Evolutionary conservation across 1,140 invertebrate species (phyloP), one percentile per base, ranked within the genome.

Genomic region (Pygmarrhopalites habei): DNA sequence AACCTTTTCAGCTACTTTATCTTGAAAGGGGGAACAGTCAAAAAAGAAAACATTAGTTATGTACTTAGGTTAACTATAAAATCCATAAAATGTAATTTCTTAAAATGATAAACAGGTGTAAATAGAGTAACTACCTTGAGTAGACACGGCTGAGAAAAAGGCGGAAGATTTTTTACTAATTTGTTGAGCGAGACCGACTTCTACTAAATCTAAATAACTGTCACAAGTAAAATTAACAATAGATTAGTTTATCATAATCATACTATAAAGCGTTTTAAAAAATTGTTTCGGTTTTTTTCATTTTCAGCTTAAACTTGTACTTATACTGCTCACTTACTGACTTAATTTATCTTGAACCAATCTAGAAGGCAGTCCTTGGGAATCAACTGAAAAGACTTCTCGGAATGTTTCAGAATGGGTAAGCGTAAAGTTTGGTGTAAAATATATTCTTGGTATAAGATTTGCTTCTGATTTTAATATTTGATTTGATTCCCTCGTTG

Each of bases 91-190:
- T n/a, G n/a, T n/a, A n/a, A n/a, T n/a, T n/a, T n/a, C n/a, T n/a
- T n/a, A n/a, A n/a, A n/a, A n/a, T n/a, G n/a, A n/a, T n/a, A n/a
- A n/a, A n/a, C n/a, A n/a, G n/a, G n/a, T n/a, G n/a, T n/a, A n/a
- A n/a, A n/a, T n/a, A n/a, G n/a, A n/a, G n/a, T n/a, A n/a, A n/a
- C n/a, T n/a, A n/a, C n/a, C n/a, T n/a, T 97, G 93, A 10, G 92
- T 95, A 53, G 92, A 88, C 89, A 98, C 95, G 10, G 92, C 92
- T 77, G 93, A 87, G 75, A 98, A 98, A 80, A 98, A 98, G 10
- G 92, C 92, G 68, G 90, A 89, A 5, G 93, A 96, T 76, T 95
- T 93, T 64, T 89, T 85, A n/a, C 93, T 88, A 52, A 98, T 94
- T 80, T 97, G 93, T 70, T 89, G 86, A 0, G 92, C 92, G 73